These are phyloP conservation scores for Enteromius fasciolatus DNA, from an alignment of 2,797 vertebrate species.

Conservation along the genomic window DNA sequence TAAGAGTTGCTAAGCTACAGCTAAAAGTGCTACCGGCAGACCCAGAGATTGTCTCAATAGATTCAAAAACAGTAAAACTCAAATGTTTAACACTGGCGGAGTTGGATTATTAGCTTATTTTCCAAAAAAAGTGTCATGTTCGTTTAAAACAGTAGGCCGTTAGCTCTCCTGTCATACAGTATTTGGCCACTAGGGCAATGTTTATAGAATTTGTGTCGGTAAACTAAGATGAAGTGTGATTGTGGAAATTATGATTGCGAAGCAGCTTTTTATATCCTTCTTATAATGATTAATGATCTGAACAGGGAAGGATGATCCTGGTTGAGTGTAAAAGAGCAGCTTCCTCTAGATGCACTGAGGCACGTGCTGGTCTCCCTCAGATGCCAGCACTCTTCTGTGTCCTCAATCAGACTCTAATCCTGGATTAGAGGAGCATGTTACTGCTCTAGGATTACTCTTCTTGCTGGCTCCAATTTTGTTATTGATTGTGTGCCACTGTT, in stretches of 20 bases:
- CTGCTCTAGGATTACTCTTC: constrained; percentile 58
- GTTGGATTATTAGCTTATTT: too few species aligned
- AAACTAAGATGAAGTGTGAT: neutral
- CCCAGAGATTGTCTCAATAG: too few species aligned
- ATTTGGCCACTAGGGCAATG: constrained; percentile 26
- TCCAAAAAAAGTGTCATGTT: too few species aligned
- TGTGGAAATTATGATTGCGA: constrained; percentile 1
- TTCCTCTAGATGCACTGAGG: constrained; percentile 33
- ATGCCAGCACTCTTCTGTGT: constrained; percentile 70
- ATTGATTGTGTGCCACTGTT: constrained; percentile 54
- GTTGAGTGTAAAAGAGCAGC: constrained; percentile 29
- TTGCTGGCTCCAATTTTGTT: constrained; percentile 62
- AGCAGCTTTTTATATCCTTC: constrained; percentile 33
- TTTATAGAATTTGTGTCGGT: neutral
- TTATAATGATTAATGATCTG: constrained; percentile 29
- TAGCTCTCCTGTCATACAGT: neutral
- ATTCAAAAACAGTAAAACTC: too few species aligned
- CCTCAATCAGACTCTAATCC: constrained; percentile 76
- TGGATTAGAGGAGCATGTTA: constrained; percentile 71
- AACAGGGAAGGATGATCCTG: constrained; percentile 14
- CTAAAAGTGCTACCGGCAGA: too few species aligned
- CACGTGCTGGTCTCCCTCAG: constrained; percentile 72
- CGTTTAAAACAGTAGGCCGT: neutral
- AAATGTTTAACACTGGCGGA: too few species aligned
- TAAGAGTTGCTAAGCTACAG: too few species aligned